Evolutionary conservation across 1,140 invertebrate species (phyloP), one percentile per base, ranked within the genome.

Genomic region (Aphaenogaster ashmeadi): DNA sequence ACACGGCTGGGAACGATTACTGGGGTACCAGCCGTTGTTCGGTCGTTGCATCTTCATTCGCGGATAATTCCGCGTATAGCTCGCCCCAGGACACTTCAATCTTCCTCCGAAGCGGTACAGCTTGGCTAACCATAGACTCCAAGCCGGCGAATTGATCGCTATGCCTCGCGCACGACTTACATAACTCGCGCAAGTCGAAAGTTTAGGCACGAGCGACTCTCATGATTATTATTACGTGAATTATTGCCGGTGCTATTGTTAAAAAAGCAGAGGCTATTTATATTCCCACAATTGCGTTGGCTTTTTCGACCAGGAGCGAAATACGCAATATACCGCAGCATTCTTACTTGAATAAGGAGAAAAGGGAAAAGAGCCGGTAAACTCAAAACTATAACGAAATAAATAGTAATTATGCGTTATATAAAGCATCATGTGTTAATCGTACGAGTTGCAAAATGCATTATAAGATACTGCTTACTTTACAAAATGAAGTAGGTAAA

Each of bases 21-120:
- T 9, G 60, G 6, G 33, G 33, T 67, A n/a, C 33, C 33, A n/a
- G 38, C 47, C 78, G 67, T 58, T 54, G 88, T 79, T 89, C 84
- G 88, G 75, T 84, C 88, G 88, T 83, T 86, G 80, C 74, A 77
- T 89, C 52, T 75, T 62, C 50, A 74, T 88, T 77, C 67, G 87
- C 74, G 83, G 41, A 86, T 77, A 86, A 66, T 84, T 67, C 78
- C 66, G 78, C 78, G 52, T 15, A 72, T 60, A 18, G 36, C 3
- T 50, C 58, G 85, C 85, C 78, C n/a, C 88, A 3, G 85, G 89
- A 81, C 77, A 58, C 62, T 87, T 79, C 66, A 56, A 90, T 84
- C 72, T 78, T 54, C 44, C 67, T 71, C 44, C 62, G 71, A 44
- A 52, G 56, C 72, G 72, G 44, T 41, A 60, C 74, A 79, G 41